phyloP scores from a whole-genome alignment of 2,888 invertebrate species.

The Herminia tarsipennalis region DNA sequence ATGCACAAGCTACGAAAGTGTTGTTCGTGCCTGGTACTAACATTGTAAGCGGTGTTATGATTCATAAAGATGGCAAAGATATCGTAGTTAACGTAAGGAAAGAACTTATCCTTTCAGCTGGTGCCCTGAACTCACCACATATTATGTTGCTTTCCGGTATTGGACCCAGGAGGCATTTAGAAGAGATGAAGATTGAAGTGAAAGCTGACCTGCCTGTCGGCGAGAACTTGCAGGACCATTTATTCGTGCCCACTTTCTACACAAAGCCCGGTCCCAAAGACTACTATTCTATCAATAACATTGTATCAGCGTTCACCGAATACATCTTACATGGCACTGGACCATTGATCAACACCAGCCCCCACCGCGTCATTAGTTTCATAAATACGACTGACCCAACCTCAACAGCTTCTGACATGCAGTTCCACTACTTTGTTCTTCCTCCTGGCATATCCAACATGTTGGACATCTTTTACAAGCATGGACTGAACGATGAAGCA shows the following conservation, averaged over 20 bases:
- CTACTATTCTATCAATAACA: slow-evolving; percentile 72
- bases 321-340: slow-evolving; percentile 77
- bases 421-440: slow-evolving; percentile 86
- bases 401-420: slow-evolving; percentile 62
- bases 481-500: slow-evolving; percentile 70
- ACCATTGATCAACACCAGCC: slow-evolving; percentile 67
- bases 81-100: slow-evolving; percentile 78
- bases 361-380: slow-evolving; percentile 82
- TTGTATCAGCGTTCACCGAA: slow-evolving; percentile 73
- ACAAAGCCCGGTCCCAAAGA: slow-evolving; percentile 88
- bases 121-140: slow-evolving; percentile 92
- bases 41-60: slow-evolving; percentile 85
- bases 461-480: slow-evolving; percentile 63
- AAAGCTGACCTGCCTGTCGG: slow-evolving; percentile 88
- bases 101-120: slow-evolving; percentile 92
- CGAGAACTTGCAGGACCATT: slow-evolving; percentile 92
- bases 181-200: slow-evolving; percentile 84
- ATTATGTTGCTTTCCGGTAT: slow-evolving; percentile 93
- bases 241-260: slow-evolving; percentile 89
- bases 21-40: slow-evolving; percentile 81
- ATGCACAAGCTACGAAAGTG: slow-evolving; percentile 86
- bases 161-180: slow-evolving; percentile 87
- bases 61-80: slow-evolving; percentile 80
- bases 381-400: slow-evolving; percentile 79
- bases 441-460: slow-evolving; percentile 83